Percentiles rank a stretch among this genome's conserved stretches.
Evolutionary conservation across 1,140 invertebrate genomes (phyloP).

Genomic region (Lordiphosa mommai): DNA sequence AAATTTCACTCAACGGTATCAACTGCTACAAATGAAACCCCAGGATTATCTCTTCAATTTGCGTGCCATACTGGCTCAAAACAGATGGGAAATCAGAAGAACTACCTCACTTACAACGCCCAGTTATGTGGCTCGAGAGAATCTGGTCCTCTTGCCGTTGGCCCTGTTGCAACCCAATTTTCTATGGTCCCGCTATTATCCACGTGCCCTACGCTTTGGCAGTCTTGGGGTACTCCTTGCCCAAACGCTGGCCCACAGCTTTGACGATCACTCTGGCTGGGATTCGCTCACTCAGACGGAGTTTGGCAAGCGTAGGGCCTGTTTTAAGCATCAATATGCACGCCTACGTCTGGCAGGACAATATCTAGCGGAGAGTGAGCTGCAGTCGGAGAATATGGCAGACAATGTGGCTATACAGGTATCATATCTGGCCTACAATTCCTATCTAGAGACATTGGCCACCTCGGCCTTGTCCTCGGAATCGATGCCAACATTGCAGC

Average conservation of each 20-base stretch:
- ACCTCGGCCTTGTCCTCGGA: conserved; percentile 43
- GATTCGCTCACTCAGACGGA: conserved; percentile 37
- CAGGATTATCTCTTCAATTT: conserved; percentile 56
- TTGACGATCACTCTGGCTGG: conserved; percentile 80
- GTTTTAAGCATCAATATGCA: conserved; percentile 64
- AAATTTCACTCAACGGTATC: conserved; percentile 48
- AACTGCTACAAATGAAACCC: conserved; percentile 18
- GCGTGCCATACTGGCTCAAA: conserved; percentile 17
- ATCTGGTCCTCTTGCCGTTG: conserved; percentile 50
- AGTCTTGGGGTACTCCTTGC: conserved; percentile 82
- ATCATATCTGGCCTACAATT: conserved; percentile 81
- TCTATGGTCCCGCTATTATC: conserved; percentile 67
- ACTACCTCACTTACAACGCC: conserved; percentile 3
- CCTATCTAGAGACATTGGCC: conserved; percentile 45
- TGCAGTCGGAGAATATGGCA: conserved; percentile 88
- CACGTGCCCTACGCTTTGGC: conserved; percentile 80
- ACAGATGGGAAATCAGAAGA: not conserved
- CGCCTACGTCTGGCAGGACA: conserved; percentile 40
- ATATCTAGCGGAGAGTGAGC: conserved; percentile 84
- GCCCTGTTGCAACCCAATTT: conserved; percentile 63
- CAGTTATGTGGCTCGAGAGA: conserved; percentile 30
- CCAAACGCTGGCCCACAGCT: conserved; percentile 84
- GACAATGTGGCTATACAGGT: conserved; percentile 84
- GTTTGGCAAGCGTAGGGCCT: conserved; percentile 45
- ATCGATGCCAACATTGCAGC: conserved; percentile 81